Base-by-base conservation (phyloP, 2,888 invertebrate genomes). In the Cataglyphis rosenhaueri region DNA sequence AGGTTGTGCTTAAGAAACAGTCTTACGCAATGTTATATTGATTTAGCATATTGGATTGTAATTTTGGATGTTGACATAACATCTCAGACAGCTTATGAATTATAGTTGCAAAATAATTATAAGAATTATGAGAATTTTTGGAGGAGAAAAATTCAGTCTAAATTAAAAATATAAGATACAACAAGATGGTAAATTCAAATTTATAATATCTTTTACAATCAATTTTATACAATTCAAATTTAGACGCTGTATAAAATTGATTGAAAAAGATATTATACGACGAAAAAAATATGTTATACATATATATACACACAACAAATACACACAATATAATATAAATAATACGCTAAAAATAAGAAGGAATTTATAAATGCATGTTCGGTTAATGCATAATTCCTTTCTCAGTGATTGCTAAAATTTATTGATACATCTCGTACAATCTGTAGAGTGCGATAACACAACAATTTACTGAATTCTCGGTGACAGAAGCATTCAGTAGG, bases 401-500 rank as follows among this genome's bases (percentile, higher is more conserved):
- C 32, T 35, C 18, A 3, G 15, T 3, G 35, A 62, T 25, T 3
- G 21, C 21, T 35, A 29, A n/a, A 66, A 41, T 66, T 66, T 55
- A 66, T 64, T 18, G 41, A 41, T 41, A 18, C 38, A 25, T 3
- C 8, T 65, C 18, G 38, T 21, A 18, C 4, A 44, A 29, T 32
- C 57, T 65, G 21, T 76, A 61, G 62, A 78, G 61, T 48, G 61
- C 66, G 21, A 29, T 68, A 83, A 79, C 74, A 59, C n/a, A 21
- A 83, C 70, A 66, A 89, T 85, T 84, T 85, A 88, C 66, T 21
- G 82, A 86, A 83, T 83, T 73, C 78, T 12, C 66, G 65, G 74
- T 35, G 83, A 85, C 86, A 84, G 86, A 65, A 83, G 81, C 82
- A 61, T 79, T 85, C 87, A 75, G 85, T 87, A 86, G 85, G 83